A percentile compares a stretch with the other conserved stretches of the same genome.
Conservation (phyloP, 2,797 vertebrate species). For the Chrysocyon brachyurus region DNA sequence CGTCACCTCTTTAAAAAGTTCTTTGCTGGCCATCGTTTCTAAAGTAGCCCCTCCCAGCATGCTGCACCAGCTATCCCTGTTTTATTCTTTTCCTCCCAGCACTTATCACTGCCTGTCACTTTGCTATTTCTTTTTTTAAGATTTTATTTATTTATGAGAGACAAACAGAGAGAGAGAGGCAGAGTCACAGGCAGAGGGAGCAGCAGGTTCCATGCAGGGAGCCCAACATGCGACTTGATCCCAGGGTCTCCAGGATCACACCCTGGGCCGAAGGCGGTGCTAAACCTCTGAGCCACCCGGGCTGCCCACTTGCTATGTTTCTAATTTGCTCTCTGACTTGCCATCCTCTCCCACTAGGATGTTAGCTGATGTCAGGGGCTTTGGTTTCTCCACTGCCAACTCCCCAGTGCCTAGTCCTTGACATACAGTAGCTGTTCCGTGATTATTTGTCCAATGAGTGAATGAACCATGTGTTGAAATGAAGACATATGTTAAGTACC, state of each 20-base stretch:
- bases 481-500: not conserved
- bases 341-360: too few species aligned
- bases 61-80: not conserved
- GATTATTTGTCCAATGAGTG: not conserved
- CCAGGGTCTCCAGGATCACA: too few species aligned
- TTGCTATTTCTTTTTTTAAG: too few species aligned
- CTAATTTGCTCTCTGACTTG: not conserved
- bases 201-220: too few species aligned
- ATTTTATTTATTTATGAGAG: too few species aligned
- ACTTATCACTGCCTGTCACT: not conserved
- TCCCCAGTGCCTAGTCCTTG: not conserved
- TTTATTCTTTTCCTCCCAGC: not conserved
- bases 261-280: too few species aligned
- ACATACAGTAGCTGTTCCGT: accelerated
- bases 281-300: too few species aligned
- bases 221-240: too few species aligned
- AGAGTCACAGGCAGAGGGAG: too few species aligned
- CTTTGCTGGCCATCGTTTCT: not conserved
- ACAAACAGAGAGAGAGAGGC: too few species aligned
- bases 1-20: not conserved
- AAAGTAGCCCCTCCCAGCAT: not conserved
- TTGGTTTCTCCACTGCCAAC: not conserved
- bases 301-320: not conserved
- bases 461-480: not conserved
- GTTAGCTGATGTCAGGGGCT: not conserved